Evolutionary conservation across 2,113 vertebrate genomes (phyloP).

Genomic region (Crypturellus undulatus): DNA sequence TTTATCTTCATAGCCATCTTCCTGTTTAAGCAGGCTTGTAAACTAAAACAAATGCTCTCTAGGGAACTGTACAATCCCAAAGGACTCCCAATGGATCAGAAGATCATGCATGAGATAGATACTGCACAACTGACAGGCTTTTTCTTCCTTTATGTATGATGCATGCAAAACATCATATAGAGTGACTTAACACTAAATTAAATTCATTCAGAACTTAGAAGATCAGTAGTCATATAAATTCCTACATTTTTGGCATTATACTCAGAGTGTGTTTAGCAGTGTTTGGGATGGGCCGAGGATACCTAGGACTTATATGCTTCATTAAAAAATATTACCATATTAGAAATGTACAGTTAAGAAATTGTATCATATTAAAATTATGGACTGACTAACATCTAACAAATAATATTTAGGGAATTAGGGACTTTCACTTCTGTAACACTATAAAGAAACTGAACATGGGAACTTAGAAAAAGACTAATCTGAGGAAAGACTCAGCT

Average conservation of each 20-base stretch:
- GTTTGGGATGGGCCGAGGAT: background rate
- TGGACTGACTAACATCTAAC: background rate
- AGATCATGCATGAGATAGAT: background rate
- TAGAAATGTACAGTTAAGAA: background rate
- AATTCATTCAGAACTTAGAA: background rate
- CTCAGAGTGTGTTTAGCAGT: background rate
- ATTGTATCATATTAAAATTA: background rate
- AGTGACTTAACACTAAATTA: background rate
- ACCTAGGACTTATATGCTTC: background rate
- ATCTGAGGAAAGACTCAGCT: background rate
- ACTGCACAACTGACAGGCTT: background rate
- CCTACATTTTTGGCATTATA: background rate
- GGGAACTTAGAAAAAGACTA: background rate
- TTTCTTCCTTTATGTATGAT: slow-evolving; percentile 30
- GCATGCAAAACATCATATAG: background rate
- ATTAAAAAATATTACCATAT: background rate
- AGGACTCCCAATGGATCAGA: background rate
- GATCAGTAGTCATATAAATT: background rate
- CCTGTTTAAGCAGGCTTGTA: background rate
- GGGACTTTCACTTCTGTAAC: background rate
- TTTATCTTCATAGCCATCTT: background rate
- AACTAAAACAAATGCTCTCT: background rate
- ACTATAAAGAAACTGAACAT: background rate
- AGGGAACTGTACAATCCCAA: background rate
- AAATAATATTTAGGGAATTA: background rate